These are phyloP conservation scores for Orchesellides sinensis DNA, from an alignment of 2,888 invertebrate species.

Conservation along the genomic window DNA sequence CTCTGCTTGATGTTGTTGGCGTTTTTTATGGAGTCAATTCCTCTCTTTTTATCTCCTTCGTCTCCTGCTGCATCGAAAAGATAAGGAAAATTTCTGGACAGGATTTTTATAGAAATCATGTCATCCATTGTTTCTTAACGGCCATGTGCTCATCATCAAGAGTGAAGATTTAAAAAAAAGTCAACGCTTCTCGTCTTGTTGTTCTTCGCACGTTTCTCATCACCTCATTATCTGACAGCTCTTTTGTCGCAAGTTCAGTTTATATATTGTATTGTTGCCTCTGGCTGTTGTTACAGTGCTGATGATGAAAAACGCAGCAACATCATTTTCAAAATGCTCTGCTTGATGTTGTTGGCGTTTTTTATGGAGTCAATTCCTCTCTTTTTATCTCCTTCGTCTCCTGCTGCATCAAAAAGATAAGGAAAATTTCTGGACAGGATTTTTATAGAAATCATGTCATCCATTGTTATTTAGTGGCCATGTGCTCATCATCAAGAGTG, in stretches of 20 bases:
- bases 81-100: not conserved
- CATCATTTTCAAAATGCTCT: no score
- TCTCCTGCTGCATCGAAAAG: constrained; percentile 5
- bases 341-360: no score
- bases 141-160: not conserved
- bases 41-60: not conserved
- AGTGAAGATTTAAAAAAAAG: constrained; percentile 11
- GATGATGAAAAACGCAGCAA: no score
- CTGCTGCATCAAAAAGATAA: constrained; percentile 3
- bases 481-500: not conserved
- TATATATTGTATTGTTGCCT: constrained; percentile 7
- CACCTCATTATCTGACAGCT: constrained; percentile 13
- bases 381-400: constrained; percentile 1
- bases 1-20: no score
- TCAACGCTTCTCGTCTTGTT: not conserved
- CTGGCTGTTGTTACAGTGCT: constrained; percentile 7
- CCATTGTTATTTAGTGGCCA: not conserved
- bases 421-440: not conserved
- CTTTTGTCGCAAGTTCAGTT: constrained; percentile 27
- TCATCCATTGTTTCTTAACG: constrained; percentile 7
- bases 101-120: not conserved
- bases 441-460: constrained; percentile 3
- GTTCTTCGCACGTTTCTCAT: constrained; percentile 37
- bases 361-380: not conserved
- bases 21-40: not conserved